Base-by-base conservation (phyloP, 2,888 invertebrate genomes). In the Mesorhabditis belari region DNA sequence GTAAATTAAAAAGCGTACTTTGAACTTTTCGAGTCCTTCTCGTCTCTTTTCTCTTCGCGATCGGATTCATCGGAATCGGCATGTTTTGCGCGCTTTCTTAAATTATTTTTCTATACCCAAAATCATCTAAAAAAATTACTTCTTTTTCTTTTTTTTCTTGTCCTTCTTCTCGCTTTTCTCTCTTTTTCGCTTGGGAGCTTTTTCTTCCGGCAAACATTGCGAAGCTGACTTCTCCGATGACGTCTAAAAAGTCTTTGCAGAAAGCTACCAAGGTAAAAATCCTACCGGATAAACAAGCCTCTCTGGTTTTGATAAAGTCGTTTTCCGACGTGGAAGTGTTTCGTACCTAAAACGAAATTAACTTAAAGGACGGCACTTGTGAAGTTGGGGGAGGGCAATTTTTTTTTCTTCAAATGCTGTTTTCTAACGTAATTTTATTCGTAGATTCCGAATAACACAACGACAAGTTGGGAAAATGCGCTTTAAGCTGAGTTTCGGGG, bases 41-140 rank as follows among this genome's bases (percentile, higher is more conserved):
- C n/a, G n/a, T n/a, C n/a, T n/a, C n/a, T n/a, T n/a, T n/a, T n/a
- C n/a, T n/a, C n/a, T n/a, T n/a, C n/a, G n/a, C n/a, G n/a, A n/a
- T n/a, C n/a, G n/a, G n/a, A 21, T 50, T 50, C 51, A 21, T 21
- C n/a, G 12, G 6, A 9, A 6, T 23, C 17, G 12, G 19, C 21
- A 2, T 23, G 1, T 50, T 23, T 21, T 50, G 9, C 51, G 17
- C 51, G 21, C 9, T 21, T 23, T 29, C 49, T 55, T 68, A 71
- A 70, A 68, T 77, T 57, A 67, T 64, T 63, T 75, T 76, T 71
- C 66, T 57, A 56, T 50, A 52, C 55, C 58, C 74, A 81, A 71
- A 73, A 80, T 65, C 77, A 77, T 67, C 74, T 77, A 1, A n/a
- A 35, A 35, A n/a, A 35, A 35, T 19, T 60, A 55, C 57, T 64